Evolutionary conservation across 2,113 vertebrate genomes (phyloP).

Genomic region (Podocnemis expansa): DNA sequence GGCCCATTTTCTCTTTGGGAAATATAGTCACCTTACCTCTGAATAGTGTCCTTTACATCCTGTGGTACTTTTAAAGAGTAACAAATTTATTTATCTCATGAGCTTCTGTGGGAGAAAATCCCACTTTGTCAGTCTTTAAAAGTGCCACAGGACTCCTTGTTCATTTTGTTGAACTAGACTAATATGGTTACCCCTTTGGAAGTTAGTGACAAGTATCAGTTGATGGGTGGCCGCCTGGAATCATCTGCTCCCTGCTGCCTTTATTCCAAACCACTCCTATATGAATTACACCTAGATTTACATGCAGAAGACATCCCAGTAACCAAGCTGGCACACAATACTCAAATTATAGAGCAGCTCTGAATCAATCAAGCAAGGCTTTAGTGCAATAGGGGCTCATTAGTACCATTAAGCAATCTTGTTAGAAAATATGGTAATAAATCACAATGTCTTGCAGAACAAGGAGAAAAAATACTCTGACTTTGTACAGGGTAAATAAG

Average conservation of each 20-base stretch:
- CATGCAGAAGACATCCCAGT: neutral
- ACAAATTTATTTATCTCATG: too few relatives aligned
- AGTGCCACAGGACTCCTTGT: too few relatives aligned
- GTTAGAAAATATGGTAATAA: neutral
- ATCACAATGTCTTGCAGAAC: neutral
- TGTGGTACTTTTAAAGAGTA: too few relatives aligned
- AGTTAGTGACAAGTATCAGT: too few relatives aligned
- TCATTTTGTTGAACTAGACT: too few relatives aligned
- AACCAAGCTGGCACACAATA: neutral
- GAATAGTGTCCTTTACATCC: neutral
- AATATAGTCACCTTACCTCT: too few relatives aligned
- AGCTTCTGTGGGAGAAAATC: too few relatives aligned
- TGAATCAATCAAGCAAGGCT: neutral
- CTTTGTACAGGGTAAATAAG: neutral
- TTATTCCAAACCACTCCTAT: neutral
- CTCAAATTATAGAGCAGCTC: neutral
- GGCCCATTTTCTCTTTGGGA: too few relatives aligned
- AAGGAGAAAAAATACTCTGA: neutral
- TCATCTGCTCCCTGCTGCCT: neutral
- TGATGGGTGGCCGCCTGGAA: neutral
- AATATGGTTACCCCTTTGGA: too few relatives aligned
- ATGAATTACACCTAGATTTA: neutral
- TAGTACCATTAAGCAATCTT: neutral
- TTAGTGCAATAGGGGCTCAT: neutral
- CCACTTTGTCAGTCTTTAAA: too few relatives aligned